These are phyloP conservation scores for Eptatretus burgeri DNA, from an alignment of 2,113 vertebrate species.

Conservation along the genomic window DNA sequence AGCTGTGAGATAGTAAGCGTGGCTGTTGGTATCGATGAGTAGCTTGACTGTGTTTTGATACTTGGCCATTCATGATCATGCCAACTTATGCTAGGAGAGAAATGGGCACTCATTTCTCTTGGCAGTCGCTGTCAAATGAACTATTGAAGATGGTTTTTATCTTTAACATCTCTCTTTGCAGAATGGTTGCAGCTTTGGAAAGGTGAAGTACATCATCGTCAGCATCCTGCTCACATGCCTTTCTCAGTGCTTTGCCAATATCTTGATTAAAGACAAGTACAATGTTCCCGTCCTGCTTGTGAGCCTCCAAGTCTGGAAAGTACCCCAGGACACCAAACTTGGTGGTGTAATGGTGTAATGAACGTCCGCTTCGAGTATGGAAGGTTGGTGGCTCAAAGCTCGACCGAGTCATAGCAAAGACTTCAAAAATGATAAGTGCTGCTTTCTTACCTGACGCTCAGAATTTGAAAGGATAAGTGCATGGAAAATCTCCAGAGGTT, in stretches of 20 bases:
- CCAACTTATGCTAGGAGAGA: background rate
- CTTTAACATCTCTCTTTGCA: background rate
- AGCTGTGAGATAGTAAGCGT: constrained; percentile 1
- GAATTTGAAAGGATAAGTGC: too few species aligned
- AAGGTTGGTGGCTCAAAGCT: too few species aligned
- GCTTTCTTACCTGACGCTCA: too few species aligned
- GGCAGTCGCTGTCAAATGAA: background rate
- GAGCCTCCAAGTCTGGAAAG: background rate
- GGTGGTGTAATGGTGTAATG: too few species aligned
- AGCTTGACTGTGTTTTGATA: constrained; percentile 1
- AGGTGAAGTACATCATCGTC: background rate
- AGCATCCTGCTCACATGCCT: background rate
- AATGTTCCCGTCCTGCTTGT: background rate
- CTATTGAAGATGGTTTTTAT: background rate
- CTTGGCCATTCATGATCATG: background rate
- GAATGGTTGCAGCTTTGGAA: too few species aligned
- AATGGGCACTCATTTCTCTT: background rate
- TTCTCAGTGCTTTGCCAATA: constrained; percentile 1
- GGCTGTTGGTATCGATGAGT: background rate
- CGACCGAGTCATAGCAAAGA: too few species aligned
- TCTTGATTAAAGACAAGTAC: background rate
- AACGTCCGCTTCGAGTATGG: too few species aligned
- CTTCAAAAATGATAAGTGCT: too few species aligned
- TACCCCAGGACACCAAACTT: background rate
- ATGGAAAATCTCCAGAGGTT: too few species aligned